These are phyloP conservation scores for Andrena minutula DNA, from an alignment of 2,888 invertebrate genomes.

Conservation along the genomic window DNA sequence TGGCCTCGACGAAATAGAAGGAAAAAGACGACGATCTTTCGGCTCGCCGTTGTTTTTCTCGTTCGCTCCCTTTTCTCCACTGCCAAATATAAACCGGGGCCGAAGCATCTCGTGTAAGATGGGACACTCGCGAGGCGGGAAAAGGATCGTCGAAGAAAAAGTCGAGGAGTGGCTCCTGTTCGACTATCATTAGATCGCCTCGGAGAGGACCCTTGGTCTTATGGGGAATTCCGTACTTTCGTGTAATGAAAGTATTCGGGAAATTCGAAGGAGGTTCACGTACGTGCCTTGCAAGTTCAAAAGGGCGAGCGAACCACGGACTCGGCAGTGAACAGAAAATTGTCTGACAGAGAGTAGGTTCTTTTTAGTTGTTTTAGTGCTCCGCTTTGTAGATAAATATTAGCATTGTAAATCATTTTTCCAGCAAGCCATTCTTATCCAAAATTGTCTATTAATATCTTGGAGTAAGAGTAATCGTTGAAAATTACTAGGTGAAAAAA, in stretches of 20 bases:
- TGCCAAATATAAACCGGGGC: slow-evolving; percentile 71
- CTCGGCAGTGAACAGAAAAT: too few relatives aligned
- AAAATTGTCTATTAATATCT: too few relatives aligned
- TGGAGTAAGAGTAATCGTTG: too few relatives aligned
- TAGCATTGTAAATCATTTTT: too few relatives aligned
- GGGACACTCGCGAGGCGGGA: slow-evolving; percentile 28
- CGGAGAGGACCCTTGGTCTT: slow-evolving; percentile 23
- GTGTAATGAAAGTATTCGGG: slow-evolving; percentile 13
- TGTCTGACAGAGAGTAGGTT: too few relatives aligned
- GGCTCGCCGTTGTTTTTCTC: neutral
- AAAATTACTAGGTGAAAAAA: too few relatives aligned
- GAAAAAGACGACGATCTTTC: slow-evolving; percentile 40
- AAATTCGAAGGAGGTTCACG: neutral
- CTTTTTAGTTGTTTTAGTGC: too few relatives aligned
- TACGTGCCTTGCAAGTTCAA: neutral
- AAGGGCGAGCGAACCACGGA: neutral
- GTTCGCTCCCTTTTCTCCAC: slow-evolving; percentile 30
- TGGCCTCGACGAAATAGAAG: slow-evolving; percentile 28
- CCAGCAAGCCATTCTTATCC: too few relatives aligned
- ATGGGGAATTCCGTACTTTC: slow-evolving; percentile 30
- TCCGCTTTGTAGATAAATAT: too few relatives aligned
- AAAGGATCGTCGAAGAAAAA: slow-evolving; percentile 60
- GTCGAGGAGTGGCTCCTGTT: slow-evolving; percentile 40
- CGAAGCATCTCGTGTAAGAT: slow-evolving; percentile 46
- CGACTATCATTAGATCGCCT: slow-evolving; percentile 55